Conservation (phyloP, 2,797 vertebrate species). For the Oreonectes daqikongensis region DNA sequence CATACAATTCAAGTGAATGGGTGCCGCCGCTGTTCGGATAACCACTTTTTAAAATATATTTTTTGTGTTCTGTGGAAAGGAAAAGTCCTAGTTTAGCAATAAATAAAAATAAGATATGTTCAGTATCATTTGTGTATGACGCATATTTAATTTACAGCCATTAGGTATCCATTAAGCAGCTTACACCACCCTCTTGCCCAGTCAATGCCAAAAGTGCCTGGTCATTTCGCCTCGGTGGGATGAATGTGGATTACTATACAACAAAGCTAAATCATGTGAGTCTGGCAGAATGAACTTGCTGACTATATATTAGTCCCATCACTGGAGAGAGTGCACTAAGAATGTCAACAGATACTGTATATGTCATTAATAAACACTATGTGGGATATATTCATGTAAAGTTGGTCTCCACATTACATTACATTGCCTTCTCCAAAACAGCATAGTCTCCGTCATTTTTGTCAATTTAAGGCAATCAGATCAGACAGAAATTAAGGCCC, state of each 20-base stretch:
- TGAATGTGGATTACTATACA: conserved; percentile 54
- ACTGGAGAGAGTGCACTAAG: conserved; percentile 31
- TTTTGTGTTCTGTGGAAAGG: no score
- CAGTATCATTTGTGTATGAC: not conserved
- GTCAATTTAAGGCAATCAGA: not conserved
- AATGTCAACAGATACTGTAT: conserved; percentile 19
- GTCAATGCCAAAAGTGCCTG: conserved; percentile 8
- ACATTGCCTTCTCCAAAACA: no score
- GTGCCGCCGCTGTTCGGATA: no score
- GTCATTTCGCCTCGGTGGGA: not conserved
- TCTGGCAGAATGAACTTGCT: conserved; percentile 12
- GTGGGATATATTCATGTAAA: not conserved
- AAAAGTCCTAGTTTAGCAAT: not conserved
- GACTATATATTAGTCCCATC: conserved; percentile 27
- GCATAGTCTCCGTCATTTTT: not conserved
- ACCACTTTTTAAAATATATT: no score
- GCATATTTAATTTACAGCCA: conserved; percentile 27
- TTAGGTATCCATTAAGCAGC: conserved; percentile 25
- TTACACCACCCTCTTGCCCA: conserved; percentile 18
- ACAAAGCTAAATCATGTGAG: conserved; percentile 64
- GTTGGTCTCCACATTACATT: not conserved
- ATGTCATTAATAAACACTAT: conserved; percentile 7
- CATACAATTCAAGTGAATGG: not conserved
- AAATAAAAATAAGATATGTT: not conserved
- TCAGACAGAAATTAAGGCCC: not conserved